Evolutionary conservation across 2,888 invertebrate genomes (phyloP), one percentile per base, ranked within the genome.

Genomic region (Eubasilissa splendida): DNA sequence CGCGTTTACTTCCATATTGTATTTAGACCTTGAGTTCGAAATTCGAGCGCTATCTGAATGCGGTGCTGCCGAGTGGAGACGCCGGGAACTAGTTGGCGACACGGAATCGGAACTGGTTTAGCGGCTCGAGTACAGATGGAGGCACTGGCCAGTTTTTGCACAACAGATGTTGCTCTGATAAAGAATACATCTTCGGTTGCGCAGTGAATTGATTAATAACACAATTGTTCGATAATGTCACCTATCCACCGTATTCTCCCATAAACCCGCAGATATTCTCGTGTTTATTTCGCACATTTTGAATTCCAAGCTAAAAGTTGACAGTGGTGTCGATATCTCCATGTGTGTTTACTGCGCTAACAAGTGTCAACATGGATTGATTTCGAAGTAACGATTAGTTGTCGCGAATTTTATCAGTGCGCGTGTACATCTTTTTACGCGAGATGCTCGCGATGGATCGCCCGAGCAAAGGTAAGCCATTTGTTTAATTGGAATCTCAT

Each of bases 131-230:
- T 50, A 80, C 53, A 79, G 83, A 78, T 83, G 80, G 83, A 60
- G 56, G 59, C 80, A 76, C 79, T 10, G 31, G 60, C 14, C 58
- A 53, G 54, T 73, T 79, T 77, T 42, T 73, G 74, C 80, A 68
- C 75, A 81, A 78, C 80, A 80, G 80, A 80, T 83, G 80, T 83
- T 81, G 83, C 56, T 68, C 70, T 81, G 82, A 80, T 82, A 80
- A 82, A 79, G 79, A 66, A 66, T 59, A 71, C 80, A 74, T 74
- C 77, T 77, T 63, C 50, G 58, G 66, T 71, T 53, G 73, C 65
- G 59, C 77, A 74, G 80, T 77, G 66, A 77, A 77, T 77, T 77
- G 71, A 70, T 79, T 79, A 71, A 79, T 79, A 79, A 75, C 56
- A 79, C 63, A 65, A 59, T 76, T 65, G 63, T 71, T 31, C 70